Percentiles rank a stretch among this genome's conserved stretches.
Conservation (phyloP, 2,888 invertebrate genomes). For the Dasysyrphus albostriatus region DNA sequence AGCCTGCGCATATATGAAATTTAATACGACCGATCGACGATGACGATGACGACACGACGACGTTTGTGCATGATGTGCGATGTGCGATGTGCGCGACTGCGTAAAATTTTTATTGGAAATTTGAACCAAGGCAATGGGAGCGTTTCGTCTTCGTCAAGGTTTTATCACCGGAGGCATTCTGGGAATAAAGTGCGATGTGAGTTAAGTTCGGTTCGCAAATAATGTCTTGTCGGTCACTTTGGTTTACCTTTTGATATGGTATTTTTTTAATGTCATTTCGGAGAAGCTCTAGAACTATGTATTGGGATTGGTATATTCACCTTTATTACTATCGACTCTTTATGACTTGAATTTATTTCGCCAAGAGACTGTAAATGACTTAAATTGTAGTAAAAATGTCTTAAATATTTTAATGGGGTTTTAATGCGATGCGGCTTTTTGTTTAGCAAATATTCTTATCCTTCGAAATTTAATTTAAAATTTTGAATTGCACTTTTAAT, state of each 20-base stretch:
- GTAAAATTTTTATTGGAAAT: slow-evolving; percentile 56
- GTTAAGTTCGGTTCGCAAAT: slow-evolving; percentile 17
- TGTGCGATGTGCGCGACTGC: slow-evolving; percentile 35
- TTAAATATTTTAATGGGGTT: slow-evolving; percentile 35
- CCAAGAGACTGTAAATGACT: slow-evolving; percentile 29
- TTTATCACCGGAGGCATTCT: slow-evolving; percentile 48
- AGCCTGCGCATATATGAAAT: slow-evolving; percentile 53
- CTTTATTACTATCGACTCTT: slow-evolving; percentile 21
- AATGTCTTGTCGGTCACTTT: slow-evolving; percentile 13
- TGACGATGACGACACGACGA: background rate
- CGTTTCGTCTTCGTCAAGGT: slow-evolving; percentile 28
- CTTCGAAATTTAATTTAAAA: background rate
- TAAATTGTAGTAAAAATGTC: slow-evolving; percentile 36
- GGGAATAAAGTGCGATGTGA: slow-evolving; percentile 48
- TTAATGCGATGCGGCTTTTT: slow-evolving; percentile 30
- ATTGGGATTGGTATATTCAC: slow-evolving; percentile 44
- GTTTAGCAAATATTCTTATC: slow-evolving; percentile 26
- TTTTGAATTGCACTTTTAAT: background rate
- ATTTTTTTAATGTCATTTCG: slow-evolving; percentile 45
- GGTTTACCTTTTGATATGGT: slow-evolving; percentile 26
- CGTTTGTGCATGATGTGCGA: background rate
- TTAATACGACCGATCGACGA: slow-evolving; percentile 17
- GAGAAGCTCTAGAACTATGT: slow-evolving; percentile 24
- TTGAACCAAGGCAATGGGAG: slow-evolving; percentile 13
- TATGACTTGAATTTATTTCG: slow-evolving; percentile 25